Evolutionary conservation across 2,888 invertebrate species (phyloP), one percentile per base, ranked within the genome.

Genomic region (Eulithis testata): DNA sequence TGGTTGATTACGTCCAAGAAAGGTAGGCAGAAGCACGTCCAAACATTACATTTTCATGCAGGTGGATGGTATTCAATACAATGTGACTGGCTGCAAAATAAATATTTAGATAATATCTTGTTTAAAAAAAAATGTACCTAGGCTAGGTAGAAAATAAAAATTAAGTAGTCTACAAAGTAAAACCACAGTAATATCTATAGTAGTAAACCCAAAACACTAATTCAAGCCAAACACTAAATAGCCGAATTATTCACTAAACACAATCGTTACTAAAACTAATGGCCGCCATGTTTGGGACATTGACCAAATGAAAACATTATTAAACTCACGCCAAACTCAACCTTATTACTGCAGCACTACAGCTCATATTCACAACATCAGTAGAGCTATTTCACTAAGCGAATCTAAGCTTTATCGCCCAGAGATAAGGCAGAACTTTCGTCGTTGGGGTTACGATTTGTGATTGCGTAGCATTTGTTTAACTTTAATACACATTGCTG

Each of bases 261-360:
- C 60, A 73, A 69, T 71, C 75, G 69, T 77, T 76, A 70, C 57
- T 63, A 65, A 69, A 76, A 71, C 72, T 70, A 67, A 65, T 66
- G 59, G 63, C 55, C 45, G 69, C 65, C 65, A 63, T 67, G 49
- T 60, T 66, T 62, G 53, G 59, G 47, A 56, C 59, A 43, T 37
- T 70, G 68, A 71, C 73, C 68, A 68, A 70, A 75, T 77, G 66
- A 79, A 72, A 75, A 73, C 70, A 71, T 52, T 49, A 66, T 64
- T 50, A 62, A 57, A 66, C 69, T 54, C 65, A 71, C 49, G 12
- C 68, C 57, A 74, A 79, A 77, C 73, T 66, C 72, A 68, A 80
- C 81, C 76, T 70, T 81, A 77, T 71, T 3, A 6, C 53, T 14
- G 6, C 63, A 4, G 4, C 0, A 45, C 65, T 75, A 75, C 37